These are phyloP conservation scores for Boleophthalmus pectinirostris DNA, from an alignment of 2,113 vertebrate species.

Conservation along the genomic window DNA sequence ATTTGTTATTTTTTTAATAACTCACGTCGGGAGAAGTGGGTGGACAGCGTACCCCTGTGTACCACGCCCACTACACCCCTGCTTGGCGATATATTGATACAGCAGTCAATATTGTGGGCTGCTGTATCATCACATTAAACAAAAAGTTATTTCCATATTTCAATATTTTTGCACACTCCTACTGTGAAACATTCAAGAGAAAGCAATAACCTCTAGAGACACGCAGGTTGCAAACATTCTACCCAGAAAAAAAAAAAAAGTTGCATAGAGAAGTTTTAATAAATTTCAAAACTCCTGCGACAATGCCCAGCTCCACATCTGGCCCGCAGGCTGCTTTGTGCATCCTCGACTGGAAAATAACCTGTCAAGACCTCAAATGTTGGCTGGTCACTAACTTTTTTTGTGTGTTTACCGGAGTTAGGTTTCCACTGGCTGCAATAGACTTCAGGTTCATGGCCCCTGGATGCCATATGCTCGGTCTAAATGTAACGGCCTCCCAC, in stretches of 20 bases:
- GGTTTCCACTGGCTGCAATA: conserved; percentile 18
- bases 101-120: no score
- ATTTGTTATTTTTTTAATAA: no score
- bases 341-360: conserved; percentile 57
- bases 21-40: no score
- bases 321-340: conserved; percentile 53
- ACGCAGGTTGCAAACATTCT: neutral
- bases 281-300: neutral
- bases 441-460: conserved; percentile 33
- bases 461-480: conserved; percentile 16
- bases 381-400: conserved; percentile 9
- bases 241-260: neutral
- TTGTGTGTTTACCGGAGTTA: conserved; percentile 16
- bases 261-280: neutral
- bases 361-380: conserved; percentile 50
- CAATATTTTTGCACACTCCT: no score
- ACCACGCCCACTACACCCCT: no score
- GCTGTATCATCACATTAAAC: no score
- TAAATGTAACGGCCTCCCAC: neutral
- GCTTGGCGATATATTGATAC: no score
- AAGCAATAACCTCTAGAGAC: neutral
- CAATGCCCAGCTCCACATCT: conserved; percentile 46
- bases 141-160: no score
- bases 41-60: no score
- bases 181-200: no score